A percentile compares a stretch with the other conserved stretches of the same genome.
Evolutionary conservation across 2,888 invertebrate genomes (phyloP).

Genomic region (Pristionchus entomophagus): DNA sequence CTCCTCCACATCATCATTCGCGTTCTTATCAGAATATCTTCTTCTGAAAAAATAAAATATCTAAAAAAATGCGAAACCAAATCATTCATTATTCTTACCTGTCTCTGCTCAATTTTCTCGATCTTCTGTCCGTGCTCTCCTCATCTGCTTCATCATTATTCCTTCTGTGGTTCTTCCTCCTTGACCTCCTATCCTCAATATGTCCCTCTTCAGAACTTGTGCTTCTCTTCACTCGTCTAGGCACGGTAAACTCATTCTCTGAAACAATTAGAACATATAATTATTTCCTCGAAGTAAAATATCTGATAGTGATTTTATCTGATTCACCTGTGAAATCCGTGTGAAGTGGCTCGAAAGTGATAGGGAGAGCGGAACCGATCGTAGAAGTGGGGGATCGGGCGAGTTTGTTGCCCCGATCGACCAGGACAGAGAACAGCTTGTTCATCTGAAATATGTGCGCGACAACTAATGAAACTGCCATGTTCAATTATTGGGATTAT

Average conservation of each 20-base stretch:
- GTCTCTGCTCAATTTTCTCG: neutral
- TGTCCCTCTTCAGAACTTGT: neutral
- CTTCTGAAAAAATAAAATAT: neutral
- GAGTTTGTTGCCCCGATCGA: neutral
- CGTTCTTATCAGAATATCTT: neutral
- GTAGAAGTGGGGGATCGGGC: neutral
- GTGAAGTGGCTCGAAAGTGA: too few species aligned
- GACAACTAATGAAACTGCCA: too few species aligned
- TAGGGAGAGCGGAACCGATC: neutral
- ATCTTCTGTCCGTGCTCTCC: too few species aligned
- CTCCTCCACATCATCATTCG: neutral
- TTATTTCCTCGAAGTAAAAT: too few species aligned
- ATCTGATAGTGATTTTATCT: too few species aligned
- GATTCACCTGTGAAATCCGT: too few species aligned
- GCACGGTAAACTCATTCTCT: neutral
- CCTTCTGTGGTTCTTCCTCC: neutral
- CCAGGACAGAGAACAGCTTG: neutral
- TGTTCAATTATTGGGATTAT: too few species aligned
- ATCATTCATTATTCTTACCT: neutral
- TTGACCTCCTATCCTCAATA: neutral
- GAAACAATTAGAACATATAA: neutral
- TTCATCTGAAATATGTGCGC: neutral
- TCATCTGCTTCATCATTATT: neutral
- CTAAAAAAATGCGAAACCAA: too few species aligned
- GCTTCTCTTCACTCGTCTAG: neutral